Evolutionary conservation across 2,888 invertebrate genomes (phyloP).

Genomic region (Eumerus sabulonum): DNA sequence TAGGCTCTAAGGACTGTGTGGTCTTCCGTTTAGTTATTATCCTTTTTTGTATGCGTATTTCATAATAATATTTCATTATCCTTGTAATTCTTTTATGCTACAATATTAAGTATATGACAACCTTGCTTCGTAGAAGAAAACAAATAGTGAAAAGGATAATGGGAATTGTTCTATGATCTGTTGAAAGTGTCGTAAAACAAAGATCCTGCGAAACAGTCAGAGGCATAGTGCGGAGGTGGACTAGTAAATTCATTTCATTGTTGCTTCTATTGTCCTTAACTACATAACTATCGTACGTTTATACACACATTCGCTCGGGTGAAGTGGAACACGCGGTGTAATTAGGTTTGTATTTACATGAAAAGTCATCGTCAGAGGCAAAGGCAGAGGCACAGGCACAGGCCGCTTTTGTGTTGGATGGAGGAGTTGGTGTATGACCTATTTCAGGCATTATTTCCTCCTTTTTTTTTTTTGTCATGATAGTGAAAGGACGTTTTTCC

Average conservation of each 20-base stretch:
- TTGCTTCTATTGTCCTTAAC: conserved; percentile 10
- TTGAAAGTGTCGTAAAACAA: conserved; percentile 64
- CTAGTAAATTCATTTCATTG: conserved; percentile 49
- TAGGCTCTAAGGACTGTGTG: conserved; percentile 38
- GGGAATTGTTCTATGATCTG: conserved; percentile 66
- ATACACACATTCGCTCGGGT: conserved; percentile 7
- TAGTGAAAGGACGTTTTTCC: conserved; percentile 33
- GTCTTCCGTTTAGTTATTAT: conserved; percentile 36
- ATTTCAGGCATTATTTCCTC: conserved; percentile 30
- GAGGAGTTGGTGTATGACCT: conserved; percentile 45
- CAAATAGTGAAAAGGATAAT: conserved; percentile 41
- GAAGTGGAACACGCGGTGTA: conserved; percentile 39
- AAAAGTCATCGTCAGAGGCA: conserved; percentile 4
- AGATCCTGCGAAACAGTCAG: conserved; percentile 36
- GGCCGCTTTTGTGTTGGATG: conserved; percentile 8
- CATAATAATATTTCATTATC: conserved; percentile 66
- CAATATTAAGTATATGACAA: conserved; percentile 31
- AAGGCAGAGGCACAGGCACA: conserved; percentile 21
- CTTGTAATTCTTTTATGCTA: conserved; percentile 55
- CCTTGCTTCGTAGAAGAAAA: conserved; percentile 29
- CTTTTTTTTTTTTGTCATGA: conserved; percentile 40
- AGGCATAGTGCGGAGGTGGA: background rate
- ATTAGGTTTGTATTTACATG: conserved; percentile 63
- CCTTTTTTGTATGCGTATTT: conserved; percentile 41
- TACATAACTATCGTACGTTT: too few relatives aligned